Evolutionary conservation across 2,797 vertebrate species (phyloP).

Genomic region (Amblyopsis hoosieri): DNA sequence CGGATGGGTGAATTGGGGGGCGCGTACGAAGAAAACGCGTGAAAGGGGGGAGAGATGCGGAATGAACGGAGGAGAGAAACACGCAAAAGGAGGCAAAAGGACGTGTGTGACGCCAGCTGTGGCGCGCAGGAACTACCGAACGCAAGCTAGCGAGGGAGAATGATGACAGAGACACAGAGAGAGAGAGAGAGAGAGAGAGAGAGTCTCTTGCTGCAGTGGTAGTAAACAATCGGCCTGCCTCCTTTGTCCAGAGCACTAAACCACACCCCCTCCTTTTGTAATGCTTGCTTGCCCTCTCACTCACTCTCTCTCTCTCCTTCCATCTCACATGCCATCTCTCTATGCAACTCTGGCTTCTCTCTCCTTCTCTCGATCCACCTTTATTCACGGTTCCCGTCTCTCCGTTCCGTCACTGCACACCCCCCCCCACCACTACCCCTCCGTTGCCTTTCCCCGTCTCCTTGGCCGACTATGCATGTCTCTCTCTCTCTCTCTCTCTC

Average conservation of each 20-base stretch:
- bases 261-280: slow-evolving; percentile 82
- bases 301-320: slow-evolving; percentile 21
- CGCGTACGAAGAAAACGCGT: background rate
- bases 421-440: too few relatives aligned
- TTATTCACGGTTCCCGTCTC: background rate
- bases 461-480: background rate
- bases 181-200: background rate
- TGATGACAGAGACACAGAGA: background rate
- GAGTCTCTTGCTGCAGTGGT: slow-evolving; percentile 60
- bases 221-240: slow-evolving; percentile 80
- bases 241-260: slow-evolving; percentile 81
- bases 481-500: slow-evolving; percentile 9
- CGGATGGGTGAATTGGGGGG: background rate
- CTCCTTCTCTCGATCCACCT: background rate
- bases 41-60: background rate
- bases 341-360: background rate
- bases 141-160: background rate
- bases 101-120: background rate
- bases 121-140: background rate
- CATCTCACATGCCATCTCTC: slow-evolving; percentile 1
- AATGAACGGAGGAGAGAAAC: background rate
- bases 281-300: slow-evolving; percentile 56
- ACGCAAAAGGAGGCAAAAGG: background rate
- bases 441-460: background rate
- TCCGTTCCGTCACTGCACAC: background rate